phyloP scores from a whole-genome alignment of 2,797 vertebrate species.

The Heteromormyrus szaboi region DNA sequence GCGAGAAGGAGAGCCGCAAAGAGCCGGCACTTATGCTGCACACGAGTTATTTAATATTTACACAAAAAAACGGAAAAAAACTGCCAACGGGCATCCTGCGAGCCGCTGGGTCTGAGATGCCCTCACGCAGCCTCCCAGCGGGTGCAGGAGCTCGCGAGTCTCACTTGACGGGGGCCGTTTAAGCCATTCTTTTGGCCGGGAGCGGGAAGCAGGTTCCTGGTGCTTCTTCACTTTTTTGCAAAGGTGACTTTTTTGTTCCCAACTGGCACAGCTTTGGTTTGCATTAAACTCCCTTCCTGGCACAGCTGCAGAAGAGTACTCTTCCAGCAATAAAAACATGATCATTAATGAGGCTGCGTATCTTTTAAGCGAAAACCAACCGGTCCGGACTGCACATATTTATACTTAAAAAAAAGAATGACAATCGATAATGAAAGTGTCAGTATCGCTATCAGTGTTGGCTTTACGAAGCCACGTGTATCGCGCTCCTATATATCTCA shows the following conservation, averaged over 20 bases:
- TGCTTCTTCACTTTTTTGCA: background rate
- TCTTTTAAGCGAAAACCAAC: background rate
- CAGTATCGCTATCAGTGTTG: background rate
- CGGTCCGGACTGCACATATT: background rate
- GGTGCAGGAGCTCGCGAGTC: background rate
- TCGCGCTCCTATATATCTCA: background rate
- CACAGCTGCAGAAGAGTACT: background rate
- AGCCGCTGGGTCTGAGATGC: background rate
- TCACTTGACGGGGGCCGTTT: background rate
- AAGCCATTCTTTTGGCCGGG: background rate
- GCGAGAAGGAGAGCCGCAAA: background rate
- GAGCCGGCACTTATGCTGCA: background rate
- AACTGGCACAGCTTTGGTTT: background rate
- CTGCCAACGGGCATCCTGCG: background rate
- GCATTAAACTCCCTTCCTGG: background rate
- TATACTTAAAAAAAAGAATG: background rate
- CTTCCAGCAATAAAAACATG: background rate
- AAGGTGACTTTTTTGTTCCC: conserved; percentile 5
- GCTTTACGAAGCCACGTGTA: background rate
- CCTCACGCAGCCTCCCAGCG: background rate
- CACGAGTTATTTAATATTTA: background rate
- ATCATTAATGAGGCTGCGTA: background rate
- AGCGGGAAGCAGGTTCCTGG: background rate
- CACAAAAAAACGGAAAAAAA: background rate
- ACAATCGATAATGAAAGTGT: background rate